phyloP scores from a whole-genome alignment of 2,113 vertebrate genomes.

The Typhlomys cinereus region DNA sequence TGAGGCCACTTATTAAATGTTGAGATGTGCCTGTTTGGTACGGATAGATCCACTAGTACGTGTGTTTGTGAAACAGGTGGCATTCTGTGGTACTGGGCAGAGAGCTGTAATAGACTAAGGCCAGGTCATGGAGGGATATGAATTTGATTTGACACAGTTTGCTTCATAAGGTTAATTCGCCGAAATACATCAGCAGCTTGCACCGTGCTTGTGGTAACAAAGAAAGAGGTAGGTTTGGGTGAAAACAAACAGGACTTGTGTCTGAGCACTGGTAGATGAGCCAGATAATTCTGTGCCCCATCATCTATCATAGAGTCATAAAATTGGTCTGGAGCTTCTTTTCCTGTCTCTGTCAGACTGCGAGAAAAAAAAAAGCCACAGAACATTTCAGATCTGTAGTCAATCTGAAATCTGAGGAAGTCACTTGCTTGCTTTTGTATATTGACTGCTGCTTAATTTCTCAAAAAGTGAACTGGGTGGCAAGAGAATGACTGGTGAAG shows the following conservation, averaged over 20 bases:
- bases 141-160: neutral
- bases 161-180: neutral
- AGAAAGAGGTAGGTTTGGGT: neutral
- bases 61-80: neutral
- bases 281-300: neutral
- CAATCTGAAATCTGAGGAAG: neutral
- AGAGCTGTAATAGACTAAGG: neutral
- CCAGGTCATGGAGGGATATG: neutral
- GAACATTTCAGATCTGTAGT: neutral
- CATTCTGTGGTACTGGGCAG: neutral
- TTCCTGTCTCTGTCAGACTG: neutral
- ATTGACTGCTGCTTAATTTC: slow-evolving; percentile 21
- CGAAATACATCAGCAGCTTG: neutral
- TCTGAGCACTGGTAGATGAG: neutral
- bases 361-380: neutral
- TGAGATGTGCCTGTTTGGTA: neutral
- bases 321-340: neutral
- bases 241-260: neutral
- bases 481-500: neutral
- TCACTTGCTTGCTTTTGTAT: neutral
- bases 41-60: neutral
- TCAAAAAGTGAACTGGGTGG: slow-evolving; percentile 34
- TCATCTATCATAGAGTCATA: neutral
- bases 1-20: neutral
- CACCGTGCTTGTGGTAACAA: neutral